Evolutionary conservation across 2,888 invertebrate species (phyloP).

Genomic region (Stenurella melanura): DNA sequence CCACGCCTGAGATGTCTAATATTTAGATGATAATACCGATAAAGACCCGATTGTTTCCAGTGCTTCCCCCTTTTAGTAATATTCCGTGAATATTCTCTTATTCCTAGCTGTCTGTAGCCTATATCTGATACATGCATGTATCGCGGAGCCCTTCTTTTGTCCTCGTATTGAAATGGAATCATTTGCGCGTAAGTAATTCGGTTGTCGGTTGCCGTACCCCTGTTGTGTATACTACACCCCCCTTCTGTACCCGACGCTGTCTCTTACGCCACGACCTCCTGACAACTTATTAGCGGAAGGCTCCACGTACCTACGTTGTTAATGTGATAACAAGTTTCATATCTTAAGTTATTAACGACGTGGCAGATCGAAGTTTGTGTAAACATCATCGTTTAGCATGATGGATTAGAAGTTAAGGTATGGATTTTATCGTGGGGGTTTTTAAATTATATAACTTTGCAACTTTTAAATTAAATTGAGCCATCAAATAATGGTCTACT

Average conservation of each 20-base stretch:
- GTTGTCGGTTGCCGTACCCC: constrained; percentile 73
- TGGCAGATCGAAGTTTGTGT: constrained; percentile 38
- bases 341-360: constrained; percentile 49
- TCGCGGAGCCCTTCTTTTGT: constrained; percentile 77
- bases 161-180: constrained; percentile 82
- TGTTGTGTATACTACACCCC: constrained; percentile 44
- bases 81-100: constrained; percentile 40
- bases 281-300: constrained; percentile 48
- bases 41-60: constrained; percentile 48
- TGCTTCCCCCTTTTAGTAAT: constrained; percentile 31
- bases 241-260: constrained; percentile 44
- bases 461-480: constrained; percentile 1
- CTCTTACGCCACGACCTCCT: constrained; percentile 42
- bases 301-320: constrained; percentile 44
- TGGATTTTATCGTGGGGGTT: constrained; percentile 16
- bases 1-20: constrained; percentile 26
- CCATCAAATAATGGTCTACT: neutral
- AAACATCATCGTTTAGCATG: constrained; percentile 43
- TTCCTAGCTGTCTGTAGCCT: constrained; percentile 41
- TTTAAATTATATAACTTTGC: neutral
- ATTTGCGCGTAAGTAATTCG: constrained; percentile 83
- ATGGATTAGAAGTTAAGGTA: constrained; percentile 34
- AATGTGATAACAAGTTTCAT: constrained; percentile 48
- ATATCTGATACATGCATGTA: constrained; percentile 70
- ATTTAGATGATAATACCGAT: constrained; percentile 42